Conservation (phyloP, 2,888 invertebrate species). For the Carabus problematicus region DNA sequence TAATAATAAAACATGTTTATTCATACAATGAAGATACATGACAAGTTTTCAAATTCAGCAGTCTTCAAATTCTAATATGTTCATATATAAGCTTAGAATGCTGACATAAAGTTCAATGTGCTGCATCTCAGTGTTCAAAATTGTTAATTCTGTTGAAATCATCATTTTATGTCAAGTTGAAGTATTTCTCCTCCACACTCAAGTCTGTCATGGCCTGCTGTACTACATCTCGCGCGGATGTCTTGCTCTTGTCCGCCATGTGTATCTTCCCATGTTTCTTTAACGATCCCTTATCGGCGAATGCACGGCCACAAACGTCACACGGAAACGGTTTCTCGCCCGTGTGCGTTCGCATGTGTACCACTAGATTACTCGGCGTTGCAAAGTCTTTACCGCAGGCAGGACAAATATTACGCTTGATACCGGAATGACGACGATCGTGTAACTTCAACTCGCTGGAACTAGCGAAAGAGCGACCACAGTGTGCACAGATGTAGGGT, state of each 20-base stretch:
- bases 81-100: too few species aligned
- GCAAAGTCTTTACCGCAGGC: constrained; percentile 52
- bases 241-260: constrained; percentile 2
- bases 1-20: too few species aligned
- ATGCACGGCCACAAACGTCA: constrained; percentile 45
- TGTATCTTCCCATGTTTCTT: constrained; percentile 49
- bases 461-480: constrained; percentile 49
- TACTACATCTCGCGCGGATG: not conserved
- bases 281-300: constrained; percentile 49
- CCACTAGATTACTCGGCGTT: constrained; percentile 49
- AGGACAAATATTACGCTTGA: constrained; percentile 49
- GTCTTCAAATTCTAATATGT: too few species aligned
- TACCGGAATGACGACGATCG: constrained; percentile 49
- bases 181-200: constrained; percentile 10
- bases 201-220: constrained; percentile 4
- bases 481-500: constrained; percentile 49
- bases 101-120: too few species aligned
- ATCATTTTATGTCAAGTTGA: constrained; percentile 16
- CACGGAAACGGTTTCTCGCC: constrained; percentile 52
- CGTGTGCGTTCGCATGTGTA: constrained; percentile 52
- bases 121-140: too few species aligned
- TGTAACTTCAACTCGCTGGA: constrained; percentile 50
- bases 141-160: too few species aligned
- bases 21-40: too few species aligned
- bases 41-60: too few species aligned